Base-by-base conservation (phyloP, 2,888 invertebrate genomes). In the Hirtodrosophila histrioides region DNA sequence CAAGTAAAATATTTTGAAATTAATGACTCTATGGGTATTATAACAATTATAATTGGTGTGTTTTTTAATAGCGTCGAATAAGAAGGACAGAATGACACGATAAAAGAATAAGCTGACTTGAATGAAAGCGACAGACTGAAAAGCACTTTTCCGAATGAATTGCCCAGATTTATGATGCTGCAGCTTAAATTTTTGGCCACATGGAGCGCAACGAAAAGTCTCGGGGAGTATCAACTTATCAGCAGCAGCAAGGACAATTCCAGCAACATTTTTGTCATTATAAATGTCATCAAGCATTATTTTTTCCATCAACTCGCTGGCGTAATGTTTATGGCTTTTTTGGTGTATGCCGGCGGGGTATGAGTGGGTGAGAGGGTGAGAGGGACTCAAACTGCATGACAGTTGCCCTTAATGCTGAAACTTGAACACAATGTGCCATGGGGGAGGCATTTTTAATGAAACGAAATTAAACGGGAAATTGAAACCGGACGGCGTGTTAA, bases 401-500 rank as follows among this genome's bases (percentile, higher is more conserved):
- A 73, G 60, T 76, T 76, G 55, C 65, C 72, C 71, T 71, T 71
- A 73, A 60, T 45, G 50, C 45, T 46, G 60, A 50, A 73, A 54
- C 53, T 61, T 70, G 56, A 75, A 57, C 60, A 65, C 56, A 81
- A 61, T 56, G 44, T 43, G 55, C 60, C 65, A 61, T 41, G 24
- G 64, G 37, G 9, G 27, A 50, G 73, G 56, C 75, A 71, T 71
- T 81, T 81, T 81, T 74, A 81, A 81, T 87, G 82, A 74, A 74
- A 81, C 64, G 49, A 81, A 78, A 82, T 82, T 78, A 85, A 88
- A 70, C 62, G 60, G 83, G 82, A 82, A 82, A 82, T 87, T 88
- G 83, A 88, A 88, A 82, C 86, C 83, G 86, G 86, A 78, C 83
- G 63, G 64, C 49, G 82, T 67, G 82, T 81, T 86, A 80, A 86